phyloP scores from a whole-genome alignment of 2,888 invertebrate species.

The Trachelus troglodyta region DNA sequence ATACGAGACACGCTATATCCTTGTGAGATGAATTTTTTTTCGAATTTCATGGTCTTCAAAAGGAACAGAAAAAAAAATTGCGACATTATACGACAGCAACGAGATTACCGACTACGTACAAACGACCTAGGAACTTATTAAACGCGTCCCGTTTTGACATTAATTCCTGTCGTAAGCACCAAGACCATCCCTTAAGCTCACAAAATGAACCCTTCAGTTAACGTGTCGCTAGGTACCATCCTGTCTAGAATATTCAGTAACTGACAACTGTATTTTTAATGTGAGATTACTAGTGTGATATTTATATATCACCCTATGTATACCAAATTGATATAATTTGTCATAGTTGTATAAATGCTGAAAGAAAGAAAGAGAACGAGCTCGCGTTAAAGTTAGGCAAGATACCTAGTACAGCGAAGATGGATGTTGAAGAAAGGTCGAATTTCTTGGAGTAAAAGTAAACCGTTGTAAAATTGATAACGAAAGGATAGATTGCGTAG shows the following conservation, averaged over 20 bases:
- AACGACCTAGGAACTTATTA: constrained; percentile 4
- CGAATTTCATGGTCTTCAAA: not conserved
- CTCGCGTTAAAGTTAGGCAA: not conserved
- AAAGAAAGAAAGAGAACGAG: not conserved
- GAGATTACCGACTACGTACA: not conserved
- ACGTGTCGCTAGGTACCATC: constrained; percentile 13
- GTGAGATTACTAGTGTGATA: constrained; percentile 39
- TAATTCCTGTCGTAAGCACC: constrained; percentile 1
- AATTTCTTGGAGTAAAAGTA: not conserved
- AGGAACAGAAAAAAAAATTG: not conserved
- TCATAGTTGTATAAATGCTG: not conserved
- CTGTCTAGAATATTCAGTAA: constrained; percentile 27
- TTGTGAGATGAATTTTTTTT: not conserved
- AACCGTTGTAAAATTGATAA: not conserved
- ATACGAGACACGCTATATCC: not conserved
- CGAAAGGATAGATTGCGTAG: not conserved
- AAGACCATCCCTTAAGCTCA: constrained; percentile 1
- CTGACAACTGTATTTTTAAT: constrained; percentile 21
- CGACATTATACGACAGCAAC: not conserved
- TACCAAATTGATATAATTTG: not conserved
- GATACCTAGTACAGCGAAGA: not conserved
- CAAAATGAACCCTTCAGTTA: constrained; percentile 8
- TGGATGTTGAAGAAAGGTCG: not conserved
- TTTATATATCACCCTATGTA: constrained; percentile 25
- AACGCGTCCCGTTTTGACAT: constrained; percentile 9